Evolutionary conservation across 1,140 invertebrate species (phyloP).

Genomic region (Leptoteleia sp.): DNA sequence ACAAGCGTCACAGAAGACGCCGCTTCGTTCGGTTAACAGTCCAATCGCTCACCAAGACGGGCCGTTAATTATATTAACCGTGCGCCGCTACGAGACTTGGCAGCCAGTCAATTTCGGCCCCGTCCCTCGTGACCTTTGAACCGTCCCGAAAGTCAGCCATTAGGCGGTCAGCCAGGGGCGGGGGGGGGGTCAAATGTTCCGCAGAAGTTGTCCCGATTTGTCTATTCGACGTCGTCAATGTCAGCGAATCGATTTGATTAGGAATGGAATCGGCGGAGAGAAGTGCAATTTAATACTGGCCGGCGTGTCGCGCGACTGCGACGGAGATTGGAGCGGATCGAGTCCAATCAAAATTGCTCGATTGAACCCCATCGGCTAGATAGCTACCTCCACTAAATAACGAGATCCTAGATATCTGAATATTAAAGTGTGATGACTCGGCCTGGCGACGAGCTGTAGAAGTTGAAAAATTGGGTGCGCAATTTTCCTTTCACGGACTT

Average conservation of each 20-base stretch:
- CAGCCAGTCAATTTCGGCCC: neutral
- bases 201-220: constrained; percentile 1
- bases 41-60: constrained; percentile 6
- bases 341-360: neutral
- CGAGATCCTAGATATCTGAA: no score
- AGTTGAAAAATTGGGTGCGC: no score
- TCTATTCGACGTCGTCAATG: neutral
- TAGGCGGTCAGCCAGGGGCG: neutral
- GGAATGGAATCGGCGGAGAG: neutral
- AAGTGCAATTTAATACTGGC: no score
- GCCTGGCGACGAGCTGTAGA: no score
- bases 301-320: no score
- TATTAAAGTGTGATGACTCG: no score
- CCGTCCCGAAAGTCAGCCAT: neutral
- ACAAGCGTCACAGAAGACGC: constrained; percentile 17
- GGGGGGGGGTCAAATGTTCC: neutral
- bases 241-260: constrained; percentile 10
- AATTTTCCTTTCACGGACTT: no score
- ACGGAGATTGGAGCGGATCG: neutral
- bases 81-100: constrained; percentile 4
- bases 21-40: constrained; percentile 3
- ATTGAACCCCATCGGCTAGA: neutral
- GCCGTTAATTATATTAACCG: constrained; percentile 17
- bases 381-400: no score
- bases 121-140: constrained; percentile 21